A percentile compares a stretch with the other conserved stretches of the same genome.
These are phyloP conservation scores for Oriolus oriolus DNA, from an alignment of 2,113 vertebrate genomes.

Conservation along the genomic window DNA sequence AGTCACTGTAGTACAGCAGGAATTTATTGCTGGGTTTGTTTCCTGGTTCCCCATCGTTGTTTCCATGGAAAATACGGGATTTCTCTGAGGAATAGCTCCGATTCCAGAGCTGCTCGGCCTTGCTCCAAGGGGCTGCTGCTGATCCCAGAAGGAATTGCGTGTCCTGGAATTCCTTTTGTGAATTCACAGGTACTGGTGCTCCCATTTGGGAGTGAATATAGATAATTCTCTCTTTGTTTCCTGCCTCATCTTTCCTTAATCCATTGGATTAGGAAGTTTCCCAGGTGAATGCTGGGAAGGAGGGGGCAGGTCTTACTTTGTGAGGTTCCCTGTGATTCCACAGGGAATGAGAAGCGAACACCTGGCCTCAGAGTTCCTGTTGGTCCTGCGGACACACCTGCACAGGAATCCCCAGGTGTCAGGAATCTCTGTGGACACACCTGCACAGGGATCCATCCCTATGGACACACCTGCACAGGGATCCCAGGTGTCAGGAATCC, in stretches of 20 bases:
- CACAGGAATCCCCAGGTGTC: too few relatives aligned
- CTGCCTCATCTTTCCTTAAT: too few relatives aligned
- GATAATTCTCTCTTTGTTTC: not conserved
- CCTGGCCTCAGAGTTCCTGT: too few relatives aligned
- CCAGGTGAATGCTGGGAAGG: not conserved
- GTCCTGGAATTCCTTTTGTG: not conserved
- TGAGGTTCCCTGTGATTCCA: not conserved
- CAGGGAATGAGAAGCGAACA: too few relatives aligned
- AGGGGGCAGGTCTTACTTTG: too few relatives aligned
- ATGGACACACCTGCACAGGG: not conserved
- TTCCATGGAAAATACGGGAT: accelerated
- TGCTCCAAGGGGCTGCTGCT: not conserved
- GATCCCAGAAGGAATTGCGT: not conserved
- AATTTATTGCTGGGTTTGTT: accelerated
- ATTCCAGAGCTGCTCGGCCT: not conserved
- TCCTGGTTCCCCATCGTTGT: not conserved
- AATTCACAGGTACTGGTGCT: too few relatives aligned
- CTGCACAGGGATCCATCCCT: not conserved
- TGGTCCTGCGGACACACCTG: too few relatives aligned
- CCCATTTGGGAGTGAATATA: not conserved
- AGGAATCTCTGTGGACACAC: not conserved
- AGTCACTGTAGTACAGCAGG: too few relatives aligned
- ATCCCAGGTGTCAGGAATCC: not conserved
- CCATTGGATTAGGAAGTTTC: accelerated
- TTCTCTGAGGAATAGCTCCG: not conserved